Base-by-base conservation (phyloP, 2,113 vertebrate genomes). In the Noctilio leporinus region DNA sequence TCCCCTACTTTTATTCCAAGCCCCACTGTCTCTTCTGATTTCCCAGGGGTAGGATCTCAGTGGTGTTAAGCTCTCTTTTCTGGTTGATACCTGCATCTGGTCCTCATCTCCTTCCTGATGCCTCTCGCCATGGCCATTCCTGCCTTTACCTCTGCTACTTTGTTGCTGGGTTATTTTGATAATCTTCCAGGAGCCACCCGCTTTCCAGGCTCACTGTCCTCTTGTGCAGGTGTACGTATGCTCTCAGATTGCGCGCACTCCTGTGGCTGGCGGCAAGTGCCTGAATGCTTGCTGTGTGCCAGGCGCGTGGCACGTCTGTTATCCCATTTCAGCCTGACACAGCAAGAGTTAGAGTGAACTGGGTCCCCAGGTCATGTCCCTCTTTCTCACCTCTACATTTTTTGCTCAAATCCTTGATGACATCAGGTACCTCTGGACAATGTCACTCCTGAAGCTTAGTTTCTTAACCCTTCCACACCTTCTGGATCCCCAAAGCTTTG, bases 171-270 rank as follows among this genome's bases (percentile, higher is more conserved):
- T 62, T 22, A 16, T n/a, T 30, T 17, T 5, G 73, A 55, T 35
- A 19, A 64, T 30, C 57, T 65, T 72, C 33, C 10, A 45, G 45
- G 38, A 70, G 62, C 51, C 30, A 22, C 40, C 35, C 22, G 7
- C 5, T n/a, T 26, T 7, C 53, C 10, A 24, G 26, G 15, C 81
- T 53, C 49, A 22, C 62, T 43, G 17, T 15, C 43, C 20, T 76
- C 55, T 4, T 8, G 0, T 40, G 22, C 11, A 4, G n/a, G 2
- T 4, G 0, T n/a, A 30, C 28, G 26, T 28, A 70, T 16, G 14
- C 67, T 33, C 83, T 73, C 38, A 38, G 57, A 38, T 3, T 0
- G 9, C 5, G 19, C 33, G 35, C 28, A 5, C 43, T 62, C 22
- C 4, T 51, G 45, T 80, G 4, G 10, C 73, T 40, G 76, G 38